A percentile compares a stretch with the other conserved stretches of the same genome.
Conservation (phyloP, 2,797 vertebrate species). For the Loris lydekkerianus region DNA sequence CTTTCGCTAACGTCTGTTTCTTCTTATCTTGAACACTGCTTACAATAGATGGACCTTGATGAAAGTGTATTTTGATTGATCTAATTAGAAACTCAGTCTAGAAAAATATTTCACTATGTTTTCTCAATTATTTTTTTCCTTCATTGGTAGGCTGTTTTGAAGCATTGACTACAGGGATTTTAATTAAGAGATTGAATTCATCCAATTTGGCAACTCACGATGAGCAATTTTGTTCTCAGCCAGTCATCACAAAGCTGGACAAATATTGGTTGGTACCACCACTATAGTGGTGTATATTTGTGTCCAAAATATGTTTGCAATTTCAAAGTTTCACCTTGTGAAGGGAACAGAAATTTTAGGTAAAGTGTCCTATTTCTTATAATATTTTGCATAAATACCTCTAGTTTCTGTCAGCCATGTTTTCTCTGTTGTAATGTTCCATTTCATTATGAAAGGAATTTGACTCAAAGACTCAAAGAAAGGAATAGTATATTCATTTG, state of each 20-base stretch:
- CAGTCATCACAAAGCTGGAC: neutral
- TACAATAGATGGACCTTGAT: neutral
- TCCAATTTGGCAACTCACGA: neutral
- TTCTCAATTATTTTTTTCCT: neutral
- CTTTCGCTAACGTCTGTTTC: neutral
- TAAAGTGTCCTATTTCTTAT: neutral
- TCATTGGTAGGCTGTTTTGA: neutral
- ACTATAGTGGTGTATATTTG: neutral
- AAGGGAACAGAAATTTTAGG: neutral
- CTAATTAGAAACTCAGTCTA: neutral
- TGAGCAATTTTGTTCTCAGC: neutral
- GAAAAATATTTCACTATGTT: neutral
- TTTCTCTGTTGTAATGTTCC: neutral
- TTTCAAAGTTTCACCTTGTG: neutral
- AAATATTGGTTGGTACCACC: neutral
- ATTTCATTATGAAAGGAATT: slow-evolving; percentile 14
- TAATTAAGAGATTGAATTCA: neutral
- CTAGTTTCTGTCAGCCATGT: neutral
- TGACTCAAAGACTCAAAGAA: neutral
- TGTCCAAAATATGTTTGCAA: neutral
- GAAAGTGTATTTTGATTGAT: neutral
- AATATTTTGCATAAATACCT: slow-evolving; percentile 22
- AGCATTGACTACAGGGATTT: slow-evolving; percentile 29
- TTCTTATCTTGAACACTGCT: neutral
- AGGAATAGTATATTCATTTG: slow-evolving; percentile 63